A percentile compares a stretch with the other conserved stretches of the same genome.
phyloP scores from a whole-genome alignment of 2,113 vertebrate genomes.

The Bubalus kerabau region DNA sequence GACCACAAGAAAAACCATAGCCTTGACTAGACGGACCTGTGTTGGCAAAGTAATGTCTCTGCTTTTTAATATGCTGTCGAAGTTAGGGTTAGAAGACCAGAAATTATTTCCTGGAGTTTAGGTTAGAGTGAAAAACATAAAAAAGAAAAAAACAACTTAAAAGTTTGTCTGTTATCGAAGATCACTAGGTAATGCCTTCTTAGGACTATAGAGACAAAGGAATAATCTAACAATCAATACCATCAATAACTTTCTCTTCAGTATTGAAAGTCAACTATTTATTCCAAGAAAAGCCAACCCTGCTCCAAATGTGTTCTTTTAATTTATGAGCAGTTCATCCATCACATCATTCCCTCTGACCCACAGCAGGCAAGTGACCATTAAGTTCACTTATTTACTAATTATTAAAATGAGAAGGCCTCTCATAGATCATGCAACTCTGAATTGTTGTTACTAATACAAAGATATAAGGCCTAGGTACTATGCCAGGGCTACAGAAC shows the following conservation, averaged over 20 bases:
- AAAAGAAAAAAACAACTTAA: background rate
- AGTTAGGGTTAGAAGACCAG: background rate
- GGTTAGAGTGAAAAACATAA: background rate
- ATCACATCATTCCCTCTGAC: background rate
- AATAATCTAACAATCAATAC: conserved; percentile 18
- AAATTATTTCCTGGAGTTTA: background rate
- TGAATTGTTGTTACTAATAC: background rate
- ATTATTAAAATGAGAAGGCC: background rate
- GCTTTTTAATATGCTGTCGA: too few species aligned
- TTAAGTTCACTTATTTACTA: background rate
- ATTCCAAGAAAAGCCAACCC: background rate
- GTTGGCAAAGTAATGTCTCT: too few species aligned
- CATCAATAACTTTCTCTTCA: conserved; percentile 9
- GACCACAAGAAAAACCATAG: too few species aligned
- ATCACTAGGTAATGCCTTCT: background rate
- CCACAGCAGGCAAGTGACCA: background rate
- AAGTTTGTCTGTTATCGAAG: background rate
- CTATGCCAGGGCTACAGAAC: background rate
- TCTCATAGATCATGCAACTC: background rate
- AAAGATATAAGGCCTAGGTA: background rate
- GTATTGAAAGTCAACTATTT: conserved; percentile 24
- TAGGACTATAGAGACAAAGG: background rate
- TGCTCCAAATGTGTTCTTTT: conserved; percentile 11
- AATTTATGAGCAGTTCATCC: background rate
- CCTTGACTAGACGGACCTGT: too few species aligned